Base-by-base conservation (phyloP, 2,888 invertebrate species). In the Adineta ricciae region DNA sequence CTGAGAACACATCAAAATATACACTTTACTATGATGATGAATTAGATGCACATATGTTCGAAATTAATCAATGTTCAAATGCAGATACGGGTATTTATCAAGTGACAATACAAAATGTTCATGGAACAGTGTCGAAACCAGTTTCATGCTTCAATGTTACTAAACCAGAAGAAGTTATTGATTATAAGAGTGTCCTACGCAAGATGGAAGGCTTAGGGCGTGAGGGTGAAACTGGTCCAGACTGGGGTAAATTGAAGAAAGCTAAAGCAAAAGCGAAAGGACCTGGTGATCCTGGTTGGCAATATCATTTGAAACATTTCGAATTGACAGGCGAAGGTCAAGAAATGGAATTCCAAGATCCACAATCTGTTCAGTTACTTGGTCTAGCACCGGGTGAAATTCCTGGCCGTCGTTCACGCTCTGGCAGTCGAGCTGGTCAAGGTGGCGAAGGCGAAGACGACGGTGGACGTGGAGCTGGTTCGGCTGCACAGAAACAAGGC, bases 71-170 rank as follows among this genome's bases (percentile, higher is more conserved):
- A 32, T 84, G 72, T 84, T 16, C n/a, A 8, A 49, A 85, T 72
- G 52, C 38, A 38, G 90, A 90, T 87, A 89, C 90, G 11, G 90
- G 90, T 11, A 90, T 90, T 2, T 90, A 90, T 87, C 89, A 88
- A 1, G 89, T 90, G 38, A 89, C 89, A 4, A 88, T 89, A 19
- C 88, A 87, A 84, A 90, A 90, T 86, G 89, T 90, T 86, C 89
- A 89, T 84, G 90, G 90, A 46, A 86, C 88, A 5, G 89, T 88
- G 54, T 87, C 88, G 19, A 89, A 88, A 41, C 88, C 90, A 1
- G 90, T 88, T 19, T 90, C 90, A 0, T 88, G 90, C 56, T 90
- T 90, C 87, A 90, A 90, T 19, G 90, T 90, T 7, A 88, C 89
- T 86, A 89, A 89, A 83, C 88, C 88, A 49, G 89, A 89, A 84